Conservation (phyloP, 2,797 vertebrate species). For the Taenioides sp. region DNA sequence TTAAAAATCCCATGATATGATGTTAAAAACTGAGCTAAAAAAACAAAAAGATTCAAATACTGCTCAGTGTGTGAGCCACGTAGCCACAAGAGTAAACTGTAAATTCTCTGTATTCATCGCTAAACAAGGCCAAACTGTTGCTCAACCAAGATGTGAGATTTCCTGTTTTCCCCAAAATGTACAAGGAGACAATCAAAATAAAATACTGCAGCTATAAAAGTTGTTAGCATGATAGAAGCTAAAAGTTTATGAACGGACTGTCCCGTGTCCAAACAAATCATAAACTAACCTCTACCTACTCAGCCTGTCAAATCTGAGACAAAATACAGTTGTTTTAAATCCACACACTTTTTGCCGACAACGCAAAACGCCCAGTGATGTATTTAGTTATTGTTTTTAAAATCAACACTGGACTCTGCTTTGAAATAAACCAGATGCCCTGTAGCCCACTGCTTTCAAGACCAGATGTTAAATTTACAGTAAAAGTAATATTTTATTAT, state of each 20-base stretch:
- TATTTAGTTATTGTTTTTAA: neutral
- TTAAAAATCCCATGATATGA: too few relatives aligned
- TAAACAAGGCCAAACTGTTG: neutral
- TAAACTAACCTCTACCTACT: neutral
- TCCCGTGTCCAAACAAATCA: neutral
- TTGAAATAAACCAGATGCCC: neutral
- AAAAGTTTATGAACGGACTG: neutral
- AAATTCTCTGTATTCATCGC: neutral
- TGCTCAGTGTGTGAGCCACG: too few relatives aligned
- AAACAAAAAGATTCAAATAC: too few relatives aligned
- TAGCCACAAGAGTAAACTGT: too few relatives aligned
- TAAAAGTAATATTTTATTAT: slow-evolving; percentile 4
- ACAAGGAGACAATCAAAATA: neutral
- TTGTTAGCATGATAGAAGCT: neutral
- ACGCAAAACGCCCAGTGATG: neutral
- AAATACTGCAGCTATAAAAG: neutral
- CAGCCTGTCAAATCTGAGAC: neutral
- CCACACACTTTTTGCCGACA: neutral
- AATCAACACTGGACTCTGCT: neutral
- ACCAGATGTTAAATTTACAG: slow-evolving; percentile 4
- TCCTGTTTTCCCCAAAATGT: neutral
- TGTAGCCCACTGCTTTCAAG: neutral
- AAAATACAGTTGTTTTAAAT: slow-evolving; percentile 5
- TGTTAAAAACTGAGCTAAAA: too few relatives aligned
- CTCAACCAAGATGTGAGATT: neutral